Base-by-base conservation (phyloP, 2,888 invertebrate species). In the Melinopterus prodromus region DNA sequence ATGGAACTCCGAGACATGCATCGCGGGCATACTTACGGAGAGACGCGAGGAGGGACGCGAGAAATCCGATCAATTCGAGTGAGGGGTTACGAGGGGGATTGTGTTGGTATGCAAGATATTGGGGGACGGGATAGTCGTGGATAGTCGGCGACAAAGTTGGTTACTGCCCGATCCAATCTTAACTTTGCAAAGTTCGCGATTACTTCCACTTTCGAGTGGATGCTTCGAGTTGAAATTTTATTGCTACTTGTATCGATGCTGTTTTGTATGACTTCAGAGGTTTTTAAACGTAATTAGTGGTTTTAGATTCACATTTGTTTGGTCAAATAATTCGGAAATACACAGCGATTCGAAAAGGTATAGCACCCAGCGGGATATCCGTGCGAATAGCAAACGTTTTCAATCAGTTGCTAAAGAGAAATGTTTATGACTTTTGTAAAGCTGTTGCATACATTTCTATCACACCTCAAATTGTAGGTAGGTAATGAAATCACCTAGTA, bases 81-180 rank as follows among this genome's bases (percentile, higher is more conserved):
- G 53, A 53, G 53, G 12, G 26, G 26, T 2, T 26, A 26, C 26
- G 53, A 53, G 53, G 53, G 12, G 9, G 53, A 12, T 53, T 7
- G 53, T 53, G 9, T 53, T 53, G 53, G 53, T 53, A 53, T 53
- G 53, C 53, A 53, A 53, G 53, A 53, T 53, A 53, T 53, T 53
- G 53, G 53, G 26, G 26, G 26, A 26, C 26, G 3, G 26, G 26
- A 26, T 26, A 26, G 26, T 26, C 26, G 26, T 53, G 9, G 53
- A 53, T 53, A 53, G 53, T 12, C 53, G 53, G 53, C 53, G 53
- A 53, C 53, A 53, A 53, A 53, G 9, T 53, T 53, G 53, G 9
- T 53, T 53, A 53, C 53, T 53, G 53, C 53, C 53, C 53, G 53
- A 53, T 53, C 53, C 53, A 53, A 53, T 53, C 53, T 53, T 53